Conservation (phyloP, 2,113 vertebrate genomes). For the Sceloporus undulatus region DNA sequence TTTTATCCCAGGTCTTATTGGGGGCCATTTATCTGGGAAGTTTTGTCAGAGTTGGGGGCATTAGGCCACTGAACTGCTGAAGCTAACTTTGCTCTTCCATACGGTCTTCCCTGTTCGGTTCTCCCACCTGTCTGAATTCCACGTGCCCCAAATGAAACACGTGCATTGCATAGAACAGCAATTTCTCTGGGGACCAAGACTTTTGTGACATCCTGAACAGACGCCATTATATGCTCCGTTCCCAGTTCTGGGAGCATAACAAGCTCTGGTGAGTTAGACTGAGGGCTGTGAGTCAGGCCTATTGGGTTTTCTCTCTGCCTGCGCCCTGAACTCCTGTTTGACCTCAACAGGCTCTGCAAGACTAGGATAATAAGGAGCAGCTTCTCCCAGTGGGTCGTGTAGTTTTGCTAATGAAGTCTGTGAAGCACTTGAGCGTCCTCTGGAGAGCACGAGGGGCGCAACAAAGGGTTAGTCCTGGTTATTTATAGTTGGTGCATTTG, state of each 20-base stretch:
- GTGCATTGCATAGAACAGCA: neutral
- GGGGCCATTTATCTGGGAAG: neutral
- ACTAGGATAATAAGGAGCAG: conserved; percentile 2
- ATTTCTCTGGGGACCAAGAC: conserved; percentile 6
- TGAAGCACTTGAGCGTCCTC: conserved; percentile 14
- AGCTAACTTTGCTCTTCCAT: neutral
- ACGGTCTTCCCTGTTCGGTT: neutral
- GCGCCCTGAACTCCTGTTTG: conserved; percentile 18
- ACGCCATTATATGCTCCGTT: neutral
- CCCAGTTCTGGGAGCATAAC: neutral
- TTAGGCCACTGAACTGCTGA: neutral
- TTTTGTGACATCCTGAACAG: neutral
- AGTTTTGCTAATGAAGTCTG: conserved; percentile 32
- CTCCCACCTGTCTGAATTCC: neutral
- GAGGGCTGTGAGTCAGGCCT: conserved; percentile 33
- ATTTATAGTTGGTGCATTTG: conserved; percentile 34
- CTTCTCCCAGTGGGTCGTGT: neutral
- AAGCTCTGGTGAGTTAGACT: neutral
- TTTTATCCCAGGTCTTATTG: neutral
- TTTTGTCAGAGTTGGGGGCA: neutral
- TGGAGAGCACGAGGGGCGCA: conserved; percentile 20
- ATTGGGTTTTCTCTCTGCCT: conserved; percentile 20
- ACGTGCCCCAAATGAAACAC: neutral
- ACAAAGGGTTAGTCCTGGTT: conserved; percentile 16
- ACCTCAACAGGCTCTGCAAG: conserved; percentile 19